Conservation (phyloP, 2,797 vertebrate species). For the Phoxinus dragarum region DNA sequence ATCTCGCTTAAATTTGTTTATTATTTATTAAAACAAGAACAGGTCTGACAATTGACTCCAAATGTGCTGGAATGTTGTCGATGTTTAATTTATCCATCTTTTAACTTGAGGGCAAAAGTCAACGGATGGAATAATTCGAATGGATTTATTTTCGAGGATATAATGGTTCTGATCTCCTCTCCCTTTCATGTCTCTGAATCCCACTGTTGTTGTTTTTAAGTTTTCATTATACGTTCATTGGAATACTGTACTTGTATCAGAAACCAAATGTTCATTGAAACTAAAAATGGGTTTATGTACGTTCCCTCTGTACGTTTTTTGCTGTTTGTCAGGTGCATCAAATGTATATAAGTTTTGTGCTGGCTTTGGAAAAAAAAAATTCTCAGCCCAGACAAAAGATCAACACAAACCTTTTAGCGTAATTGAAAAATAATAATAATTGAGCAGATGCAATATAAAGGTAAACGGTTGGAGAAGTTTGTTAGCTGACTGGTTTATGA, state of each 20-base stretch:
- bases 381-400: not conserved
- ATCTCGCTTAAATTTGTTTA: conserved; percentile 44
- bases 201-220: not conserved
- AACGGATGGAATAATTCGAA: not conserved
- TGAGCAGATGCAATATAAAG: not conserved
- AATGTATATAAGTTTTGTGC: conserved; percentile 31
- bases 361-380: conserved; percentile 21
- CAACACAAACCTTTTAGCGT: not conserved
- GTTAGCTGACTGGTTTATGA: not conserved
- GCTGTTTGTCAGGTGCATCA: conserved; percentile 37
- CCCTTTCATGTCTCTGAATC: conserved; percentile 13
- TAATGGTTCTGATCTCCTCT: conserved; percentile 32
- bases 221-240: not conserved
- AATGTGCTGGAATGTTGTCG: conserved; percentile 49
- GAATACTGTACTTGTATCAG: not conserved
- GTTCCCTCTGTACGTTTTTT: conserved; percentile 27
- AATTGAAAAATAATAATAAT: not conserved
- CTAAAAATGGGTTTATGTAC: conserved; percentile 18
- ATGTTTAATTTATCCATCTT: conserved; percentile 54
- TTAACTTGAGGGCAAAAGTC: conserved; percentile 12
- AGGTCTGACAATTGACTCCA: conserved; percentile 47
- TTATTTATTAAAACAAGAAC: conserved; percentile 62
- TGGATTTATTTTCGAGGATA: not conserved
- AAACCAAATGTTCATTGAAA: conserved; percentile 19
- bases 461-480: not conserved